Conservation (phyloP, 2,113 vertebrate genomes). For the Petrocephalus microphthalmus region DNA sequence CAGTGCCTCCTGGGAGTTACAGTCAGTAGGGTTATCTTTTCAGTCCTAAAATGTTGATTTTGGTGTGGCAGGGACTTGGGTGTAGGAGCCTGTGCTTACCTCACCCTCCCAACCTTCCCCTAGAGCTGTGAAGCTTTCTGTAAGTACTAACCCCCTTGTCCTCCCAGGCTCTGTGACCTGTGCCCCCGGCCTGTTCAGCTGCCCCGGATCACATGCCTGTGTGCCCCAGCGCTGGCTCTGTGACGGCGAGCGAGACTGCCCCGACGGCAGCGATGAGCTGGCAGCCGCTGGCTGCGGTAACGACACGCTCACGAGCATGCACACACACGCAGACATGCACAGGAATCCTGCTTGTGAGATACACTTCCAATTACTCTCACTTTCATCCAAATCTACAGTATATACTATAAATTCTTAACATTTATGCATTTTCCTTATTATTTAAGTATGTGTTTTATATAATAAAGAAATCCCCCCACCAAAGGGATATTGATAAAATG, state of each 20-base stretch:
- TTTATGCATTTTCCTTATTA: neutral
- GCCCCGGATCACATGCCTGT: constrained; percentile 70
- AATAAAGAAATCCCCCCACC: neutral
- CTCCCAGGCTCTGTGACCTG: constrained; percentile 68
- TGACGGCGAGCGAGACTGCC: constrained; percentile 79
- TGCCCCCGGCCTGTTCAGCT: constrained; percentile 67
- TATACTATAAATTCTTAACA: neutral
- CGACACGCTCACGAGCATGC: neutral
- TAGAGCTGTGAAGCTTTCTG: neutral
- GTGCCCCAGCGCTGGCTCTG: constrained; percentile 76
- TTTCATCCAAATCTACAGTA: neutral
- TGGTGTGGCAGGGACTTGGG: neutral
- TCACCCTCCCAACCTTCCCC: neutral
- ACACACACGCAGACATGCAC: neutral
- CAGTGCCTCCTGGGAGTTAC: neutral
- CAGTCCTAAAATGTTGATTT: neutral
- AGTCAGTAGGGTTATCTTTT: neutral
- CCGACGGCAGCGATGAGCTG: constrained; percentile 75
- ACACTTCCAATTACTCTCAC: neutral
- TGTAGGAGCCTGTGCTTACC: neutral
- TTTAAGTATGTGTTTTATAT: neutral
- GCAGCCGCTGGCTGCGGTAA: constrained; percentile 74
- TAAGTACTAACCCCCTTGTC: neutral
- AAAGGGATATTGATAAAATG: neutral
- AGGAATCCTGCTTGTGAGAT: neutral